Evolutionary conservation across 2,113 vertebrate species (phyloP).

Genomic region (Notechis scutatus): DNA sequence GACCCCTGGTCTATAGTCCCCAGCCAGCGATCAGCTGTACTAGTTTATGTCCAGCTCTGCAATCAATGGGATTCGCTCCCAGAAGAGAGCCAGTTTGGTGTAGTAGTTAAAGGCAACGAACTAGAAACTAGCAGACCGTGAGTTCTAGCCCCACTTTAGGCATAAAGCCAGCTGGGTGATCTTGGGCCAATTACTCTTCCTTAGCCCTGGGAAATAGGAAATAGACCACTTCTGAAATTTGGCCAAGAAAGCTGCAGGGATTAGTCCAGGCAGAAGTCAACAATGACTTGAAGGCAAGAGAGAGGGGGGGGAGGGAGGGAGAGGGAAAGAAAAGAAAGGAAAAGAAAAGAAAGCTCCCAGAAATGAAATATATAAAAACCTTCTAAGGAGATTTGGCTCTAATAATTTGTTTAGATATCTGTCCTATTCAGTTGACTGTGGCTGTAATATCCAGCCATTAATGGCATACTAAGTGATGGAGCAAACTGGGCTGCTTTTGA

Average conservation of each 20-base stretch:
- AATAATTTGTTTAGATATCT: background rate
- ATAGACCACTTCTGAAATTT: background rate
- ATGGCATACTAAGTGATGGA: background rate
- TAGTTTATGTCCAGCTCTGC: background rate
- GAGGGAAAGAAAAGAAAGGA: background rate
- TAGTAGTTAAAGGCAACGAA: background rate
- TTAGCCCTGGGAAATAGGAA: background rate
- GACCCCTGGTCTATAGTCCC: too few relatives aligned
- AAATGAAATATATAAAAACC: background rate
- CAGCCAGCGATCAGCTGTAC: background rate
- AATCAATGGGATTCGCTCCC: background rate
- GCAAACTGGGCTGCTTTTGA: background rate
- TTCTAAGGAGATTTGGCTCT: background rate
- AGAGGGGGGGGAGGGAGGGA: rapidly evolving
- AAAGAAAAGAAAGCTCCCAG: background rate
- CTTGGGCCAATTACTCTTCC: background rate
- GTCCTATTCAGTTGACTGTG: background rate
- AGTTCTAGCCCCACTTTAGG: background rate
- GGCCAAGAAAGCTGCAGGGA: background rate
- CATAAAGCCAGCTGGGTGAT: background rate
- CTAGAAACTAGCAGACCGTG: background rate
- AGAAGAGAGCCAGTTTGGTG: background rate
- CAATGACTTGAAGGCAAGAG: background rate
- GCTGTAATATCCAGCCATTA: background rate
- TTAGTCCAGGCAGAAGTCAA: background rate